Conservation (phyloP, 2,113 vertebrate species). For the Hemichromis elongatus region DNA sequence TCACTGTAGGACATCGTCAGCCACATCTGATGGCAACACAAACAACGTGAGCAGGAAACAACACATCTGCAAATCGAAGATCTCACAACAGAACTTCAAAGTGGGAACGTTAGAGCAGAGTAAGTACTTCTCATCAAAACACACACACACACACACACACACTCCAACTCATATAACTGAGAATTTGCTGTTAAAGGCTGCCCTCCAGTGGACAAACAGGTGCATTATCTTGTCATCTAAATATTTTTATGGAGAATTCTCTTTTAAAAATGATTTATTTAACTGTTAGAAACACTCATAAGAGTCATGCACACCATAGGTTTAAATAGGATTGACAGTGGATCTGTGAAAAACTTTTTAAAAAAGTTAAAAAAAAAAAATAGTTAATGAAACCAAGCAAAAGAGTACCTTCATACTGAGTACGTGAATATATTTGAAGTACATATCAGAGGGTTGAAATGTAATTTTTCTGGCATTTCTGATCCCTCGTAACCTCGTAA, state of each 20-base stretch:
- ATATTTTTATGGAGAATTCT: not conserved
- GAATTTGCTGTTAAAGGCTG: not conserved
- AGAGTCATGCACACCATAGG: not conserved
- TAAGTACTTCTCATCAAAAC: slow-evolving; percentile 32
- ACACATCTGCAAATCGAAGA: not conserved
- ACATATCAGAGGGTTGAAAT: not conserved
- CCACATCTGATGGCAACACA: not conserved
- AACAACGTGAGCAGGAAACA: not conserved
- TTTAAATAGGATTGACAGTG: not conserved
- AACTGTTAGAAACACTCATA: not conserved
- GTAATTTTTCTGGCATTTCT: not conserved
- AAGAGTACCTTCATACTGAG: not conserved
- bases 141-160: not conserved
- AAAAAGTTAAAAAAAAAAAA: not conserved
- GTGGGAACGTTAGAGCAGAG: slow-evolving; percentile 9
- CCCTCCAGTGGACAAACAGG: not conserved
- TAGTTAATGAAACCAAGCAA: not conserved
- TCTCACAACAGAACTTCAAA: not conserved
- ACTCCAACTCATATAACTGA: not conserved
- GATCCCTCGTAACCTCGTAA: not conserved
- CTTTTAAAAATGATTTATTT: not conserved
- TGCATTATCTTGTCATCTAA: not conserved
- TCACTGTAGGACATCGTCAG: not conserved
- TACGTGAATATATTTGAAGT: not conserved
- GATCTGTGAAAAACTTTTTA: not conserved